phyloP scores from a whole-genome alignment of 1,140 invertebrate genomes.

The Lasioglossum albipes region DNA sequence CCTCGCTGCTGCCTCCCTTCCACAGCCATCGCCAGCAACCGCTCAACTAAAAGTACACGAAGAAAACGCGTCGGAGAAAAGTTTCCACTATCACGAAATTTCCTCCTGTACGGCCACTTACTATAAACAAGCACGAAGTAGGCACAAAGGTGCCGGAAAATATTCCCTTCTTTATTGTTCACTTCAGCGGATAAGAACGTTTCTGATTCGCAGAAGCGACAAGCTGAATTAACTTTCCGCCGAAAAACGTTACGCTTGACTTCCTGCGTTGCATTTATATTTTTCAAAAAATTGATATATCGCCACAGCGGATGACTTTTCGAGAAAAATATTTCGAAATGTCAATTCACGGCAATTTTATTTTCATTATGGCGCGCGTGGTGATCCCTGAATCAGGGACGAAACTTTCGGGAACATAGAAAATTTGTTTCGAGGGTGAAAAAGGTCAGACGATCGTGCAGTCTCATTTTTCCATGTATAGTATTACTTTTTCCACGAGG shows the following conservation, averaged over 20 bases:
- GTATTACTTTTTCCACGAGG: neutral
- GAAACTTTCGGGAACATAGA: no score
- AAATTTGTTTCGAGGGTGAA: no score
- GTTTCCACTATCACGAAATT: neutral
- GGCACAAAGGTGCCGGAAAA: neutral
- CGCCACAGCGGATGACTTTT: no score
- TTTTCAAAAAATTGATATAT: no score
- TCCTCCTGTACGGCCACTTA: neutral
- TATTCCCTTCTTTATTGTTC: constrained; percentile 7
- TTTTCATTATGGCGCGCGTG: no score
- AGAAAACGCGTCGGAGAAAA: neutral
- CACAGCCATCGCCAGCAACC: neutral
- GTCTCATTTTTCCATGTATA: neutral
- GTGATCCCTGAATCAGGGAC: no score
- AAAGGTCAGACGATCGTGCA: neutral
- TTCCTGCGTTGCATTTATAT: neutral
- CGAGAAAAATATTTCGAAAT: no score
- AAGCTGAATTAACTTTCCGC: neutral
- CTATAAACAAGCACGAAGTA: neutral
- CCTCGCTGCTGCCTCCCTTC: neutral
- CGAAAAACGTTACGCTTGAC: neutral
- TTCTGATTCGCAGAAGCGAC: neutral
- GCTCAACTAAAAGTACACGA: neutral
- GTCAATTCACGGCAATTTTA: no score
- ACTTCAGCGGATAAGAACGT: neutral